These are phyloP conservation scores for Napeogenes inachia DNA, from an alignment of 2,888 invertebrate genomes.

Conservation along the genomic window DNA sequence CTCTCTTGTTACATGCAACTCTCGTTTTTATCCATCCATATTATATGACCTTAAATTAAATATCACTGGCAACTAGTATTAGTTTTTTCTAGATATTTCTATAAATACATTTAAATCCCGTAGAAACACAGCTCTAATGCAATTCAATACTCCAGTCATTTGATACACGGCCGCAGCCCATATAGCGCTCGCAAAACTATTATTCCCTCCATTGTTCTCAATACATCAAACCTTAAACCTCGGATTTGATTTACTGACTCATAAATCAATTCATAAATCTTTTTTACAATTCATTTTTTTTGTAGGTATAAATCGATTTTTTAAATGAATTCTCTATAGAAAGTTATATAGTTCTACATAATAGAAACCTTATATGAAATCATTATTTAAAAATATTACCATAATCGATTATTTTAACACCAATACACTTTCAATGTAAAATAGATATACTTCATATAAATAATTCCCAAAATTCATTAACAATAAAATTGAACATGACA, in stretches of 20 bases:
- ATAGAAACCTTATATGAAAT: too few relatives aligned
- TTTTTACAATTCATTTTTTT: slow-evolving; percentile 6
- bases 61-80: too few relatives aligned
- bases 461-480: not conserved
- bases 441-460: not conserved
- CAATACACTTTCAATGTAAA: too few relatives aligned
- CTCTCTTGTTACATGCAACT: too few relatives aligned
- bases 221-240: slow-evolving; percentile 19
- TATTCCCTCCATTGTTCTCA: slow-evolving; percentile 24
- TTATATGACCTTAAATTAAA: too few relatives aligned
- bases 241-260: slow-evolving; percentile 28
- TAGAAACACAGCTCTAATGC: slow-evolving; percentile 11
- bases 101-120: not conserved
- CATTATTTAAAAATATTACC: too few relatives aligned
- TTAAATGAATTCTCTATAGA: not conserved
- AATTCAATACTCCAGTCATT: slow-evolving; percentile 25
- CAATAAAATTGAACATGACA: slow-evolving; percentile 1
- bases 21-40: too few relatives aligned
- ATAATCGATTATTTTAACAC: too few relatives aligned
- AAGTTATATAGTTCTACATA: too few relatives aligned
- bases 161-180: slow-evolving; percentile 17
- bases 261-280: slow-evolving; percentile 29
- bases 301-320: not conserved
- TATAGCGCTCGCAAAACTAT: slow-evolving; percentile 19
- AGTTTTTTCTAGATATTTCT: too few relatives aligned